Base-by-base conservation (phyloP, 1,140 invertebrate genomes). In the Drosophila pandora region DNA sequence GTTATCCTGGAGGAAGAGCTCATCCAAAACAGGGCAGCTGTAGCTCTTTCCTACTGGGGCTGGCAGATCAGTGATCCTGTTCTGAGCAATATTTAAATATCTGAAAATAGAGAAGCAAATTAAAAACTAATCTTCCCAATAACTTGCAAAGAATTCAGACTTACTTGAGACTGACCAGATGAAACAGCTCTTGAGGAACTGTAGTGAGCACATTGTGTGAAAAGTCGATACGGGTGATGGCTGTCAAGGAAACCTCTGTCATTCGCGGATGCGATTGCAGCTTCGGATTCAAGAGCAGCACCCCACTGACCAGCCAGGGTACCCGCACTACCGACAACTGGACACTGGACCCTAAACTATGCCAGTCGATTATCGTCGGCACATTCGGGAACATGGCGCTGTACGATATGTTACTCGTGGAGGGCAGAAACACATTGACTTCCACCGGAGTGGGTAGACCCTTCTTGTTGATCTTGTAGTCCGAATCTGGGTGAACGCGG, bases 361-460 rank as follows among this genome's bases (percentile, higher is more conserved):
- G 96, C 98, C 98, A 99, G 92, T 98, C 97, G 3, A 99, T 94
- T 94, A 98, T 98, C 0, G 98, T 97, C 0, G 98, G 94, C 22
- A 39, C 95, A 53, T 95, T 95, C 5, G 98, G 98, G 89, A 97
- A 97, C 61, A 97, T 94, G 5, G 95, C 94, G 70, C 95, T 95
- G 90, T 96, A 96, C 1, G 95, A 96, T 32, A 96, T 93, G 67
- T 95, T 94, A 1, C 95, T 93, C 49, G 94, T 94, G 8, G 93
- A 94, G 3, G 94, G 79, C 79, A 93, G 76, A 91, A 93, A 65
- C 70, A 93, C 67, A 95, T 94, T 67, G 93, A 93, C 81, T 95
- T 95, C 22, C 95, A 95, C 92, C 0, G 90, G 90, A 17, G 81
- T 89, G 49, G 90, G 85, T 5, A 98, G 94, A 1, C 95, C 94